These are phyloP conservation scores for Neotoxoptera formosana DNA, from an alignment of 1,140 invertebrate genomes.

Conservation along the genomic window DNA sequence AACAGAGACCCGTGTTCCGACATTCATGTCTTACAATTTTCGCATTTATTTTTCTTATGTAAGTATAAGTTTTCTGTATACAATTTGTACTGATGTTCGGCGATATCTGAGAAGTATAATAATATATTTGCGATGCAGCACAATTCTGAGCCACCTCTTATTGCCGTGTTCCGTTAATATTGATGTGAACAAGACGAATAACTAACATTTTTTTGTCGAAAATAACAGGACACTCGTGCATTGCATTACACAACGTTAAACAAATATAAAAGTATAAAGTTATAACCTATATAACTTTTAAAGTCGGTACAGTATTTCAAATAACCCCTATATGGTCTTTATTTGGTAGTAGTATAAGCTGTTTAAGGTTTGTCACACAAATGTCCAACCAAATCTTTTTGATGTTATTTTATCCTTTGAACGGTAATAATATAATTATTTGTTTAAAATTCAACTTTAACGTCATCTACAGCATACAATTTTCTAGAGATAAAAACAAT, in stretches of 20 bases:
- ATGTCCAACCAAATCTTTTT: not conserved
- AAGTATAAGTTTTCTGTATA: not conserved
- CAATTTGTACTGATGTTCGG: not conserved
- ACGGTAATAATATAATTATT: not conserved
- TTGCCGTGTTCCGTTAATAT: not conserved
- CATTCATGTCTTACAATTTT: not conserved
- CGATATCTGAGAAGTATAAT: not conserved
- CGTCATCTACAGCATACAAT: not conserved
- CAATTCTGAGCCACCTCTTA: not conserved
- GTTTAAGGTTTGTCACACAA: not conserved
- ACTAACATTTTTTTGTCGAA: not conserved
- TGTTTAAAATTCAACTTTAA: constrained; percentile 12
- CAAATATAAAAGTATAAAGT: not conserved
- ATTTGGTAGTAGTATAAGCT: not conserved
- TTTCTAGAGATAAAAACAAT: not conserved
- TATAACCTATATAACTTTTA: not conserved
- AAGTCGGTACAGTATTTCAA: not conserved
- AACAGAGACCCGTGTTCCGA: not conserved
- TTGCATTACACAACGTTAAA: not conserved
- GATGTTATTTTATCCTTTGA: not conserved
- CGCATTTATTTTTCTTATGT: not conserved
- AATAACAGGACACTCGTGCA: not conserved
- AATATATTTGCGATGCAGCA: not conserved
- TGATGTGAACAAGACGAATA: not conserved
- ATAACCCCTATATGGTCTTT: not conserved